Evolutionary conservation across 1,140 invertebrate genomes (phyloP), one percentile per base, ranked within the genome.

Genomic region (Drosophila obscura): DNA sequence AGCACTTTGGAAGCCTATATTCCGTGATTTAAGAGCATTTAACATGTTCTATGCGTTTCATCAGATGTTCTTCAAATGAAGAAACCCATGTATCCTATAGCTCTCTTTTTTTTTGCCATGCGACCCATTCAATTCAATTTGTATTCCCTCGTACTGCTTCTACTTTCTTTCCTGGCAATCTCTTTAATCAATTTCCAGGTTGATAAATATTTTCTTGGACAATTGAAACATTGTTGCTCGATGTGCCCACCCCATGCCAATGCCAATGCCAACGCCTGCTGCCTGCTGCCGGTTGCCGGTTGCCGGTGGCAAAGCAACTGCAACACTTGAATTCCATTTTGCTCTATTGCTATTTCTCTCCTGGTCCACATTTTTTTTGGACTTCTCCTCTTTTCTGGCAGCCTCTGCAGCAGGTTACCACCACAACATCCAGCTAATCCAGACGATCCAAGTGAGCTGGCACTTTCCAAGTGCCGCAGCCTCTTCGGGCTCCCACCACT

Each of bases 351-450:
- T 53, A 69, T 49, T 69, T 66, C 24, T 50, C 28, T 41, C 31
- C 39, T 46, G 64, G 49, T 51, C 19, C 24, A 55, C 59, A 59
- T 44, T 79, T 68, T 65, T 65, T 63, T 72, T 39, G 44, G 66
- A 44, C 64, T 64, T 69, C 24, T 19, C 58, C 31, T 28, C 45
- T 62, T 57, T 51, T 58, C 35, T 48, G 59, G 35, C 35, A 13
- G 35, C 35, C 35, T 39, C 11, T 13, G 11, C 8, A 9, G 31
- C 31, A 31, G 31, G 31, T 9, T 31, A 31, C 41, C 60, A 72
- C 67, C 49, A 55, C 66, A 72, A 64, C 73, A 77, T 72, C 76
- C 75, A 66, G 75, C 75, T 83, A 83, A 82, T 83, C 74, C 63
- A 68, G 66, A 50, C 69, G 59, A 82, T 81, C 60, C 64, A 63